Percentiles rank a stretch among this genome's conserved stretches.
These are phyloP conservation scores for Lamellibrachia luymesi DNA, from an alignment of 1,140 invertebrate genomes.

Conservation along the genomic window DNA sequence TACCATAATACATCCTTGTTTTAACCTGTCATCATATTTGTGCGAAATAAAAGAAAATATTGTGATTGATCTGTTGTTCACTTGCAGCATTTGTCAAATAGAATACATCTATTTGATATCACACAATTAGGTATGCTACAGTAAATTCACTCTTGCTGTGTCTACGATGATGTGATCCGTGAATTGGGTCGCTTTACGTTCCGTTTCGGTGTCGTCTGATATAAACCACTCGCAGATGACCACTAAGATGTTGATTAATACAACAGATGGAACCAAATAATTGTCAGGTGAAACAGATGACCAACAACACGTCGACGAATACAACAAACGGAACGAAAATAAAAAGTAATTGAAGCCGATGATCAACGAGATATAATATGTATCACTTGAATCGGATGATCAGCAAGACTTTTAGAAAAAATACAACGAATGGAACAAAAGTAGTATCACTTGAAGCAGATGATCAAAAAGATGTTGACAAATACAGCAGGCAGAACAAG, in stretches of 20 bases:
- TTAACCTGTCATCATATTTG: too few species aligned
- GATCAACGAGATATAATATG: background rate
- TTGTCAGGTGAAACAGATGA: background rate
- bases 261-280: background rate
- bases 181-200: too few species aligned
- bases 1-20: too few species aligned
- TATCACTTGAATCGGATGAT: background rate
- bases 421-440: background rate
- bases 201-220: too few species aligned
- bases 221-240: background rate
- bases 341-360: background rate
- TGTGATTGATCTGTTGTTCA: too few species aligned
- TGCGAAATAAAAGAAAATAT: too few species aligned
- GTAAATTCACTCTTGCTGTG: too few species aligned
- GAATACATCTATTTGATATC: too few species aligned
- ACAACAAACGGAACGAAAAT: background rate
- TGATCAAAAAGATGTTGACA: background rate
- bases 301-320: background rate
- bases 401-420: background rate
- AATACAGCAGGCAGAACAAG: background rate
- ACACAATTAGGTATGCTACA: too few species aligned
- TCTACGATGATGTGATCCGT: too few species aligned
- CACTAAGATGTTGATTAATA: background rate
- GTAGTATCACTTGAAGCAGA: background rate
- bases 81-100: too few species aligned